These are phyloP conservation scores for Phrynocephalus versicolor DNA, from an alignment of 2,113 vertebrate genomes.

Conservation along the genomic window DNA sequence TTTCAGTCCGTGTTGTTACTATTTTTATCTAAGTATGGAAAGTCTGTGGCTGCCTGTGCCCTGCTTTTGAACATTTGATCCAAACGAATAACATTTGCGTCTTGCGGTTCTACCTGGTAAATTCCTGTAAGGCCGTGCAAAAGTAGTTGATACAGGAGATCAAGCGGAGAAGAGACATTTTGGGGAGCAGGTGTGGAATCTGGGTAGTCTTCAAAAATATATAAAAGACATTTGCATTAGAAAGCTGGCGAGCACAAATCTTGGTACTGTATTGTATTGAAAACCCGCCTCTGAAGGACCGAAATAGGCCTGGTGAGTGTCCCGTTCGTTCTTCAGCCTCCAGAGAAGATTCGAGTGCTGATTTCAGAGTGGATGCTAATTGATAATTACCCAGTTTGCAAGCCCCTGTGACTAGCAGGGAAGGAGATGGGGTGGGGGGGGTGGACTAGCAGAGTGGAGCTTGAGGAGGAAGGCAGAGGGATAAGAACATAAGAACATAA, in stretches of 20 bases:
- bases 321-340: not conserved
- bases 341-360: not conserved
- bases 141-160: not conserved
- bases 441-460: not conserved
- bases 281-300: not conserved
- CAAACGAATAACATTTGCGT: too few relatives aligned
- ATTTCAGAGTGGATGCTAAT: constrained; percentile 15
- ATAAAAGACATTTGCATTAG: not conserved
- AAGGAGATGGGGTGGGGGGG: not conserved
- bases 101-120: too few relatives aligned
- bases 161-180: not conserved
- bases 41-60: too few relatives aligned
- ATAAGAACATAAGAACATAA: too few relatives aligned
- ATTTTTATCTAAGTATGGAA: too few relatives aligned
- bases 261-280: not conserved
- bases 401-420: not conserved
- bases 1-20: too few relatives aligned
- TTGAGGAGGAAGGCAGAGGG: not conserved
- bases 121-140: too few relatives aligned
- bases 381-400: constrained; percentile 8
- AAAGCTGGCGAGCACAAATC: not conserved
- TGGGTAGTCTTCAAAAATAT: not conserved
- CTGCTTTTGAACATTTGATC: too few relatives aligned
- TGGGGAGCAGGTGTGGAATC: not conserved
- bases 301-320: not conserved